Evolutionary conservation across 2,113 vertebrate species (phyloP), one percentile per base, ranked within the genome.

Genomic region (Synodontis membranacea): DNA sequence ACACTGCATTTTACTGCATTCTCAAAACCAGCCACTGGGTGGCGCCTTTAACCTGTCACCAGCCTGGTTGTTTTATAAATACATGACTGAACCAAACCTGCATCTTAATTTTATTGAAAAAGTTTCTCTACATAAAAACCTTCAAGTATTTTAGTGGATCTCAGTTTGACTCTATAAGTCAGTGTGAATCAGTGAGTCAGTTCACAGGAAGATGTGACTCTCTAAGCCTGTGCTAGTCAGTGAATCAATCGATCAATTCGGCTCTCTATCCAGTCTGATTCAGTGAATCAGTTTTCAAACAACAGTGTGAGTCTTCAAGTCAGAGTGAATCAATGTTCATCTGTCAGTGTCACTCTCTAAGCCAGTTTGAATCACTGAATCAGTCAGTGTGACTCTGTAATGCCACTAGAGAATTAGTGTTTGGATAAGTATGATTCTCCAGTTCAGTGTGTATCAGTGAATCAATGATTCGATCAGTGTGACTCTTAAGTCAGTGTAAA

Each of bases 11-110:
- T 10, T 39, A 34, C 42, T 78, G 70, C 11, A 31, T 42, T 79
- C 34, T 34, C 58, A 66, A 28, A 8, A 78, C 6, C 23, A 28
- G 44, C 70, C 86, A 87, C 56, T 83, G 14, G 86, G 31, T 78
- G 86, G 70, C 58, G 46, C 1, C 25, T 17, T 82, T 46, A 23
- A 28, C 8, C 56, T 31, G 44, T 5, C 1, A 52, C 21, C 14
- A 12, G 17, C 12, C 58, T 54, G 23, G 48, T 1, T 12, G 44
- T 34, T 50, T 48, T 17, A 5, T 28, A 46, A 25, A 17, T 48
- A 15, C 3, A 23, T 34, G 23, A 54, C 31, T 25, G 17, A 21
- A 34, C 48, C 8, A 12, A 52, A 12, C 28, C 0, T 17, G 12
- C 37, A 23, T 39, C 66, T 23, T 10, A 23, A 37, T 28, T 74